Evolutionary conservation across 1,140 invertebrate genomes (phyloP), one percentile per base, ranked within the genome.

Genomic region (Ladona fulva): DNA sequence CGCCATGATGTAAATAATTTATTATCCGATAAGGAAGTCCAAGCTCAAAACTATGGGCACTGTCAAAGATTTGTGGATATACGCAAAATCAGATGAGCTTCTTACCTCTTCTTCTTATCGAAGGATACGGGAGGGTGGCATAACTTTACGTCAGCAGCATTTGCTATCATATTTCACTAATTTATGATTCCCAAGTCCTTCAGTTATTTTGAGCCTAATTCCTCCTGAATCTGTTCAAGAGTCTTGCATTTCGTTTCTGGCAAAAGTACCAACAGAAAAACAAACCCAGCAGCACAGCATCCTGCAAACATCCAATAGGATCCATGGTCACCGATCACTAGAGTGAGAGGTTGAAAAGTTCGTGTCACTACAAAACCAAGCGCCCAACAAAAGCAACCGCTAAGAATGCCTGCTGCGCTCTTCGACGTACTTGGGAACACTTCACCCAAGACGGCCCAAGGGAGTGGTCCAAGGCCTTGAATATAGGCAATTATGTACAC

Each of bases 401-500:
- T 37, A 11, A 74, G 19, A 14, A 75, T 29, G 14, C 73, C 73
- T 0, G 78, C 78, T 12, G 37, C 24, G 10, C 78, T 59, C 37
- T 87, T 87, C 7, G 86, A 77, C 74, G 79, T 83, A 14, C 84
- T 83, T 0, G 84, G 82, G 78, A 87, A 87, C 24, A 86, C 81
- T 79, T 87, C 86, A 7, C 85, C 80, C 1, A 85, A 75, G 1
- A 87, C 79, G 0, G 84, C 83, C n/a, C 80, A 83, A 0, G 85
- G 84, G n/a, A 87, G 82, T 0, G 83, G 82, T 1, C 84, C 79
- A 0, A 85, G 75, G 0, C 87, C 87, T 1, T 89, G 84, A 85
- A 90, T 90, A 82, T 92, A 93, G 0, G 89, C 87, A 24, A 90
- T 85, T 25, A 92, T 92, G 85, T 90, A 94, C 74, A 90, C 77